phyloP scores from a whole-genome alignment of 1,140 invertebrate genomes.

The roundworm (Caenorhabditis elegans) region DNA sequence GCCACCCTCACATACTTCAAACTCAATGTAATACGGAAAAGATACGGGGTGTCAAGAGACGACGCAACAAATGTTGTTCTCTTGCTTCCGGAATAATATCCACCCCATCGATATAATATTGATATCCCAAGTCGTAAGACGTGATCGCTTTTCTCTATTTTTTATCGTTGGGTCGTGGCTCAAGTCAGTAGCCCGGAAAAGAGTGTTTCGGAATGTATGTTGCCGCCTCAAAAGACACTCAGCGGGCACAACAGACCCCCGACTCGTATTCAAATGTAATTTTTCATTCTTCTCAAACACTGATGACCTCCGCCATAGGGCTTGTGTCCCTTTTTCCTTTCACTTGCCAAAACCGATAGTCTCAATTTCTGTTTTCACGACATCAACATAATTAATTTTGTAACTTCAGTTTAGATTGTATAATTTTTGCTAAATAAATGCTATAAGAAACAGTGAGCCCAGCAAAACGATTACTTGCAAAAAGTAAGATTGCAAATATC shows the following conservation, averaged over 20 bases:
- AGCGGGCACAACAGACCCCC: not conserved
- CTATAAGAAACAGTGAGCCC: no score
- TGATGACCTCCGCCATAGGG: conserved; percentile 26
- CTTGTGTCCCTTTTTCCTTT: not conserved
- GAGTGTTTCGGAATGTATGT: conserved; percentile 2
- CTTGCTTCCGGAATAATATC: not conserved
- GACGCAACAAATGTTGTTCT: conserved; percentile 24
- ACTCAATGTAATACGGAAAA: not conserved
- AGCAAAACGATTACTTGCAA: no score
- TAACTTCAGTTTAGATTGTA: no score
- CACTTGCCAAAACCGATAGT: not conserved
- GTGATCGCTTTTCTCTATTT: no score
- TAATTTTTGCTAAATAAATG: no score
- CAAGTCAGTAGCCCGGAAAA: not conserved
- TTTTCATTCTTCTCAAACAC: conserved; percentile 33
- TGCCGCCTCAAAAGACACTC: not conserved
- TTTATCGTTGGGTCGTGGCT: no score
- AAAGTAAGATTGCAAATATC: no score
- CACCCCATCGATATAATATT: not conserved
- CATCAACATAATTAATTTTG: no score
- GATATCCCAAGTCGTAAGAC: not conserved
- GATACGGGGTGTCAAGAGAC: conserved; percentile 5
- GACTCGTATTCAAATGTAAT: conserved; percentile 30
- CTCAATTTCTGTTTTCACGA: no score
- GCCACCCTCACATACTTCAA: not conserved